phyloP scores from a whole-genome alignment of 2,113 vertebrate genomes.

The Cryptotis parvus region DNA sequence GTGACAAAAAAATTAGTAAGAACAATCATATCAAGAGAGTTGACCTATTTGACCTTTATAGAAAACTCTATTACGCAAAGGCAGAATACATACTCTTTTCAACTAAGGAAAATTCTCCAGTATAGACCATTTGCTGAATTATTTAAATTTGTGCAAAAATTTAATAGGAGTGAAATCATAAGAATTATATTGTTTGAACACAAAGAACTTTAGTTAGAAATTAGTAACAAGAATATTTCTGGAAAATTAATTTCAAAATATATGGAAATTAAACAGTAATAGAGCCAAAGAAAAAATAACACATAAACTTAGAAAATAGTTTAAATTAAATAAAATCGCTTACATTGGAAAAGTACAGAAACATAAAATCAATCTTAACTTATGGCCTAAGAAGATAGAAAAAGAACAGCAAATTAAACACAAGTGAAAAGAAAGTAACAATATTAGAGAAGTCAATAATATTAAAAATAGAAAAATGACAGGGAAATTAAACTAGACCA shows the following conservation, averaged over 20 bases:
- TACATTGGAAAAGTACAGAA: neutral
- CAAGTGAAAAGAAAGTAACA: slow-evolving; percentile 5
- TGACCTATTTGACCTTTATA: neutral
- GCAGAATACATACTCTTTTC: neutral
- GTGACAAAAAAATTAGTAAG: neutral
- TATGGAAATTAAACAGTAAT: neutral
- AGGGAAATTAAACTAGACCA: neutral
- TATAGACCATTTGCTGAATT: neutral
- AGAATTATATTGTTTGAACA: neutral
- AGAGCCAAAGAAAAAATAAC: neutral
- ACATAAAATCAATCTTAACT: neutral
- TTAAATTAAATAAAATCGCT: slow-evolving; percentile 47
- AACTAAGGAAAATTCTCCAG: neutral
- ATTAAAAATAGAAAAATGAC: neutral
- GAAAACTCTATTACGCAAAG: neutral
- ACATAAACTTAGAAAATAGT: neutral
- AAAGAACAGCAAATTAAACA: neutral
- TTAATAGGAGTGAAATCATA: neutral
- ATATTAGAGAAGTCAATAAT: neutral
- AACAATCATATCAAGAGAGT: neutral
- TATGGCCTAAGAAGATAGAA: neutral
- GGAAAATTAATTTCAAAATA: slow-evolving; percentile 31
- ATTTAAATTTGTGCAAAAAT: neutral
- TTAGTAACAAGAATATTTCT: neutral
- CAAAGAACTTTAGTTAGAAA: slow-evolving; percentile 26